Evolutionary conservation across 2,888 invertebrate genomes (phyloP), one percentile per base, ranked within the genome.

Genomic region (Cantharis flavilabris): DNA sequence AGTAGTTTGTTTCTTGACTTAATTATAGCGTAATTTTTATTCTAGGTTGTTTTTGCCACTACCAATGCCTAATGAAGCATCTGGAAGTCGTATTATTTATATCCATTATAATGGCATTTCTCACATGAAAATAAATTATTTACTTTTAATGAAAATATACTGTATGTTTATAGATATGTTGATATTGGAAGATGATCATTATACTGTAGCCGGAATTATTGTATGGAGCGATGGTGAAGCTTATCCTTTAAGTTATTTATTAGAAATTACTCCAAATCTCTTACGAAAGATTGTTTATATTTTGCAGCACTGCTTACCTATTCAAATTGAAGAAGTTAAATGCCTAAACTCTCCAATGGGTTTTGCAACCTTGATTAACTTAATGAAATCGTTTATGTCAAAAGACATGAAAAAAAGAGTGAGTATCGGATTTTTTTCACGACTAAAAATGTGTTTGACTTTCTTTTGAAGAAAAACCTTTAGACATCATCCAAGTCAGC

Each of bases 121-220:
- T 11, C 16, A 20, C 10, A 64, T 9, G 20, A 16, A 64, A 5
- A 11, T 20, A 14, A 64, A 64, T 16, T 64, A 3, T 5, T 5
- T 64, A 13, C 11, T 33, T 33, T 0, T 33, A 13, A 1, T 33
- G 10, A 67, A 73, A 63, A 9, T 23, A 49, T 14, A 11, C 0
- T 89, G 89, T 70, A 89, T 92, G 88, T 84, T 91, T 67, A 89
- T 90, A 77, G 92, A 92, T 82, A 89, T 92, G 75, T 83, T 90
- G 74, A 83, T 92, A 81, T 82, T 90, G 14, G 92, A 92, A 81
- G 92, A 92, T 82, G 92, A 93, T 84, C 89, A 90, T 80, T 90
- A 90, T 30, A 86, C 89, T 69, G 86, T 91, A 3, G 85, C 88
- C 76, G 91, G 91, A 0, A 83, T 90, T 86, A 87, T 91, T 30